Evolutionary conservation across 53 echinoderm and acorn worm genomes (phyloP).

Genomic region (Echinarachnius parma): DNA sequence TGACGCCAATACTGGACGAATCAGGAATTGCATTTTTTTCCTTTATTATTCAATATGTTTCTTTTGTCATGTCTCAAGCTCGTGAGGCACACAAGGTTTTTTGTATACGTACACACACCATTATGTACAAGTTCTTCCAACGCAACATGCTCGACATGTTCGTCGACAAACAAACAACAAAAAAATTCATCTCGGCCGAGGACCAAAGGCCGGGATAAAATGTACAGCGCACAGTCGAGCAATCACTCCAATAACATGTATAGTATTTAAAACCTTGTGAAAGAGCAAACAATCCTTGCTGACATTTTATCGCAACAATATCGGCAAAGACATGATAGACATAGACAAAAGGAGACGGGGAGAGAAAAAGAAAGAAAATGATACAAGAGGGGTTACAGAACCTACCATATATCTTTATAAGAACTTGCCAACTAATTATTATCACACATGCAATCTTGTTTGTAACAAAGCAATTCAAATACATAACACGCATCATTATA

Average conservation of each 20-base stretch:
- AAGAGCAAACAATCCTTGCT: slow-evolving; percentile 25
- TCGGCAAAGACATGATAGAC: slow-evolving; percentile 20
- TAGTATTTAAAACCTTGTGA: slow-evolving; percentile 50
- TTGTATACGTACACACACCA: slow-evolving; percentile 48
- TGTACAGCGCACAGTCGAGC: slow-evolving; percentile 25
- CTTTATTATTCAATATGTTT: slow-evolving; percentile 44
- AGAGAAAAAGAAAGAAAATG: slow-evolving; percentile 14
- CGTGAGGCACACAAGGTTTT: slow-evolving; percentile 49
- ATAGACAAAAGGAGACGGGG: slow-evolving; percentile 21
- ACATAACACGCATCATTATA: too few relatives aligned
- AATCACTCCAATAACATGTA: slow-evolving; percentile 17
- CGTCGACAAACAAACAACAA: too few relatives aligned
- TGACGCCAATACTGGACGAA: slow-evolving; percentile 52
- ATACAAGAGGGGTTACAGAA: slow-evolving; percentile 23
- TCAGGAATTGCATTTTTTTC: slow-evolving; percentile 51
- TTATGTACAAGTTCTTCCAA: slow-evolving; percentile 37
- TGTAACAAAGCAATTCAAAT: too few relatives aligned
- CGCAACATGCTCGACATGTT: slow-evolving; percentile 26
- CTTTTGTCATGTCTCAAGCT: slow-evolving; percentile 33
- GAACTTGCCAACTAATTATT: neutral
- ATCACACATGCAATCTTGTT: neutral
- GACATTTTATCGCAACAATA: neutral
- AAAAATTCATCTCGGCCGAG: neutral
- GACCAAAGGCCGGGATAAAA: slow-evolving; percentile 17
- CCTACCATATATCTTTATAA: neutral